phyloP scores from a whole-genome alignment of 2,888 invertebrate species.

The Pterobdella sp. region DNA sequence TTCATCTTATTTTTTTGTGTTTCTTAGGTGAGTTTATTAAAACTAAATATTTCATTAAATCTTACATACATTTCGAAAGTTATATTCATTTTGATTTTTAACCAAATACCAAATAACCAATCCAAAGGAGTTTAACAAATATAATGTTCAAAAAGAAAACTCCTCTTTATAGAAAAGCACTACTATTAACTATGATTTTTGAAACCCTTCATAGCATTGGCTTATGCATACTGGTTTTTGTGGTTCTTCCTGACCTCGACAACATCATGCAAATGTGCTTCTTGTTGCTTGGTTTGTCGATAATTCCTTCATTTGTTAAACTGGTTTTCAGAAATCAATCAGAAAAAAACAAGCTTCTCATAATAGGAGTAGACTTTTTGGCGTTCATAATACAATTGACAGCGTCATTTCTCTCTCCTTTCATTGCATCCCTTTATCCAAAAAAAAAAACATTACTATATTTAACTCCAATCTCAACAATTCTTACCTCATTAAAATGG shows the following conservation, averaged over 20 bases:
- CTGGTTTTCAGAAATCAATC: constrained; percentile 29
- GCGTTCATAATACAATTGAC: constrained; percentile 41
- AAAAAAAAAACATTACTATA: constrained; percentile 47
- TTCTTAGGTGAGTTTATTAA: constrained; percentile 21
- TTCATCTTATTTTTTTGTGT: constrained; percentile 28
- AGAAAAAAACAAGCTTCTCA: constrained; percentile 15
- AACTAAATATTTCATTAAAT: constrained; percentile 4
- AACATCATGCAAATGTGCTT: constrained; percentile 44
- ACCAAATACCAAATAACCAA: no score
- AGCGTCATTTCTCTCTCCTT: constrained; percentile 36
- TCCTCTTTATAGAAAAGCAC: neutral
- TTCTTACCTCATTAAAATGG: constrained; percentile 69
- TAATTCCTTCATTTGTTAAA: constrained; percentile 41
- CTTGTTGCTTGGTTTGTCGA: constrained; percentile 44
- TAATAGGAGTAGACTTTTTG: constrained; percentile 27
- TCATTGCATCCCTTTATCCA: neutral
- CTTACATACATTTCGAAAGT: neutral
- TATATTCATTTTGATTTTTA: constrained; percentile 6
- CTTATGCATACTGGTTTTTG: constrained; percentile 63
- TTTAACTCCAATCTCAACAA: constrained; percentile 60
- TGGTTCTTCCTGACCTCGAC: constrained; percentile 45
- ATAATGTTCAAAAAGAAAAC: constrained; percentile 30
- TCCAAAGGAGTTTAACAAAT: constrained; percentile 26
- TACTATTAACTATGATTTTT: constrained; percentile 41
- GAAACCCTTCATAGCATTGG: constrained; percentile 60